Evolutionary conservation across 2,888 invertebrate genomes (phyloP), one percentile per base, ranked within the genome.

Genomic region (Lucinisca nassula): DNA sequence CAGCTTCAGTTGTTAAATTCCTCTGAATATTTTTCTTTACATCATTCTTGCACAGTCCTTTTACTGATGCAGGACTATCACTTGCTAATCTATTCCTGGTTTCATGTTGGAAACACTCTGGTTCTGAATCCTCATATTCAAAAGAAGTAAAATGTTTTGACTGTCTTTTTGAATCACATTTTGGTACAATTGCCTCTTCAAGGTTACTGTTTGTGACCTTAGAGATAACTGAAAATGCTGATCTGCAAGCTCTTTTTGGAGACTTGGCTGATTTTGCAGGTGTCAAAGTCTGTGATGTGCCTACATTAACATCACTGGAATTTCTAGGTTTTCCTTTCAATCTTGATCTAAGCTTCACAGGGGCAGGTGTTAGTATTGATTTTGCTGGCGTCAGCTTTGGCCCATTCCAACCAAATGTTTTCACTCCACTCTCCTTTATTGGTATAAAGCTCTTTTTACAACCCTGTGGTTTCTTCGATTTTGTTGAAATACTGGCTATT

Each of bases 51-150:
- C 35, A 35, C 10, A 67, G 35, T 35, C 67, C 67, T 67, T 67
- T 67, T 2, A 67, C 67, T 17, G 67, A 67, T 12, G 67, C 67
- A 30, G 67, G 67, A 67, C 67, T 38, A 49, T 37, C 49, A 73
- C 30, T 30, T 61, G 51, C 17, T 38, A 72, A 67, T 21, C 76
- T 77, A 37, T 8, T 12, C 49, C 70, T 35, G 12, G 73, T 55
- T 51, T 84, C 83, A 85, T 88, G 85, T 38, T 88, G 88, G 37
- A 84, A 83, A 81, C 76, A 84, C 72, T 90, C 89, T 37, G 89
- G 89, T 38, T 90, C 89, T 49, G 89, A 90, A 76, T 90, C 89
- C 32, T 89, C 88, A 61, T 76, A 79, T 6, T 84, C 86, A 77
- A 84, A 82, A 40, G 32, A 38, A 35, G 89, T 84, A 8, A 67